Evolutionary conservation across 2,888 invertebrate genomes (phyloP), one percentile per base, ranked within the genome.

Genomic region (Cetonia aurata): DNA sequence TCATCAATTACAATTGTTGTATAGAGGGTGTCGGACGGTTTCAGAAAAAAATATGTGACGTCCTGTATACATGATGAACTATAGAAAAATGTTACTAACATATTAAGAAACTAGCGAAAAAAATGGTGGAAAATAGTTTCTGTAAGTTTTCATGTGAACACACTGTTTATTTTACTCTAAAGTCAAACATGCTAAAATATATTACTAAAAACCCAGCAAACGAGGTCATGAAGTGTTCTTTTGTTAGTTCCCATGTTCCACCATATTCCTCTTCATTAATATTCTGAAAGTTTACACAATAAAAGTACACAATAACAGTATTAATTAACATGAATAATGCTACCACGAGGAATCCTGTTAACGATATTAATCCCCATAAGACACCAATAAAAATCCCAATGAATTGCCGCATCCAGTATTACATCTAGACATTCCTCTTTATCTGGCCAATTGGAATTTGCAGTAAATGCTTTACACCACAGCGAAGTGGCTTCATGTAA

Each of bases 351-450:
- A 99, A 92, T 73, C 99, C 99, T 86, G 95, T 96, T 50, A 99
- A 85, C 13, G 98, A 97, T 75, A 99, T 86, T 66, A 98, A 84
- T 10, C 99, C 99, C 98, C 99, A 99, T 74, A 93, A 86, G 42
- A 99, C 86, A 1, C 99, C 99, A 72, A 99, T 88, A 74, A 97
- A 86, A 69, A 98, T 92, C 67, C 98, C 98, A 75, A 98, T 88
- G 33, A 94, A 91, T 88, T 99, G 99, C 78, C 99, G 89, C 78
- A 95, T 90, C 99, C 99, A 99, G 84, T 99, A 99, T 93, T 0
- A 99, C 98, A 86, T 99, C 99, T 67, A 99, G 87, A 84, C 99
- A 97, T 86, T 99, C 98, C 85, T 99, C 99, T 90, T 96, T 95
- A 86, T 95, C 95, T 3, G 93, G 91, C 96, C 96, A 96, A 83